Base-by-base conservation (phyloP, 2,888 invertebrate genomes). In the Rotaria sp. region DNA sequence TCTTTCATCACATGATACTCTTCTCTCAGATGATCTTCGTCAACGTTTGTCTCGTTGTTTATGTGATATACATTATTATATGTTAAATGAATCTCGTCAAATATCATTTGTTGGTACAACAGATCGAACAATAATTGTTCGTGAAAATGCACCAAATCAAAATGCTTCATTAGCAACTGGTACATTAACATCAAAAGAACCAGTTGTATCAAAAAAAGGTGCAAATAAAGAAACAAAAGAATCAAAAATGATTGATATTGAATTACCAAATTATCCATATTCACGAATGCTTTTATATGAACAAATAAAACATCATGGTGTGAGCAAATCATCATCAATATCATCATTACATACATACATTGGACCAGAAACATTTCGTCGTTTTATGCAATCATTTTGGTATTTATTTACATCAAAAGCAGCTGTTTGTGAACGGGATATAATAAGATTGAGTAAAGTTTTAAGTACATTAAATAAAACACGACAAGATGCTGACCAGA, bases 61-160 rank as follows among this genome's bases (percentile, higher is more conserved):
- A 87, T 90, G 90, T 86, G 90, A 91, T 88, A 91, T 91, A 86
- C 91, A 91, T 88, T 90, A 90, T 88, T 90, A 89, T 88, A 89
- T 90, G 84, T 88, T 91, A 87, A 88, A 89, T 45, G 90, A 91
- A 88, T 91, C 90, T 88, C 89, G 89, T 48, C 91, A 91, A 89
- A 89, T 90, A 87, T 89, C 89, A 8, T 91, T 90, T 90, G 90
- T 91, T 11, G 91, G 91, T 35, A 90, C 90, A 85, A 87, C 89
- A 45, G 88, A 88, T 67, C 88, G 89, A 4, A 90, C 90, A 85
- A 89, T 86, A 48, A 74, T 48, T 45, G 35, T 86, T 26, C 84
- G 52, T 2, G 80, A 80, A 45, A 45, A 26, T 45, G 5, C 45
- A 26, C 45, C 55, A 24, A 59, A 48, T 21, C 48, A 59, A 59